Percentiles rank a stretch among this genome's conserved stretches.
Evolutionary conservation across 2,113 vertebrate species (phyloP).

Genomic region (Mastomys natalensis): DNA sequence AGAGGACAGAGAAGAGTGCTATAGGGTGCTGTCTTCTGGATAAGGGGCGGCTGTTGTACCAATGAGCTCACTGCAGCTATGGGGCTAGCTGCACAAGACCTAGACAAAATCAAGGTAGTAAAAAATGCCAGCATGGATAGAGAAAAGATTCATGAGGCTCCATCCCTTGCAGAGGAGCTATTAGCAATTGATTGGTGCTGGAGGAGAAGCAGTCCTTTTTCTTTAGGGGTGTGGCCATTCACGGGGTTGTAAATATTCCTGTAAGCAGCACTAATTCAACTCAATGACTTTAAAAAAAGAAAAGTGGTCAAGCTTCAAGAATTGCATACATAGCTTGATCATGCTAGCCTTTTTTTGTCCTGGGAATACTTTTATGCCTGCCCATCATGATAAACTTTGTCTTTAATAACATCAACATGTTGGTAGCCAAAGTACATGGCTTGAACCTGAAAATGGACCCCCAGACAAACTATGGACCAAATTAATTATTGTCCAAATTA

Average conservation of each 20-base stretch:
- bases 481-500: no score
- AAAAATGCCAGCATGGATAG: neutral
- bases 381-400: no score
- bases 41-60: neutral
- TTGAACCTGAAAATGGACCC: no score
- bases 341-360: no score
- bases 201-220: neutral
- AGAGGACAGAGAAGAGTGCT: neutral
- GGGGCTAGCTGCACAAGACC: neutral
- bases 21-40: neutral
- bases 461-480: no score
- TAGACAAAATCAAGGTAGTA: neutral
- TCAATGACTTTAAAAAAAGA: neutral
- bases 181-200: no score
- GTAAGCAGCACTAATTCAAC: neutral
- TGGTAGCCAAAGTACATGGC: no score
- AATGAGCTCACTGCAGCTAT: neutral
- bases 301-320: no score
- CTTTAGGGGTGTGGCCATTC: neutral
- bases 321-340: no score
- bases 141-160: no score
- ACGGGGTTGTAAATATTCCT: neutral
- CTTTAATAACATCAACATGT: no score
- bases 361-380: no score
- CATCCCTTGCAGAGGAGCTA: neutral